Evolutionary conservation across 1,140 invertebrate species (phyloP).

Genomic region (Drosophila obscura): DNA sequence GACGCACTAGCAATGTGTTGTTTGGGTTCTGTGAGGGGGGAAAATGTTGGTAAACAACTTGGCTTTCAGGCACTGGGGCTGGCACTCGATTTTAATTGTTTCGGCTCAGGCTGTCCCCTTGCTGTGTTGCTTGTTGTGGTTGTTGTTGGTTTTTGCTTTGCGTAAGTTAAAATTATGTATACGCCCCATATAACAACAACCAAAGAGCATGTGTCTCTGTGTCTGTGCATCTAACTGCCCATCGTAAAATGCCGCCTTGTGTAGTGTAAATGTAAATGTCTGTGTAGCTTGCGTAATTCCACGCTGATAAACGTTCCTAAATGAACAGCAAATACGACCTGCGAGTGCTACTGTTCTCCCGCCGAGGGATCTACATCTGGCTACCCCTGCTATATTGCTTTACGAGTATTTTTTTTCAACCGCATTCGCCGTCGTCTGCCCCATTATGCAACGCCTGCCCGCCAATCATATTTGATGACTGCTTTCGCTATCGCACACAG

Average conservation of each 20-base stretch:
- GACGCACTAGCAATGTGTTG: constrained; percentile 20
- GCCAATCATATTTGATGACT: constrained; percentile 60
- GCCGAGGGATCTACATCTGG: no score
- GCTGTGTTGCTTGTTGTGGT: no score
- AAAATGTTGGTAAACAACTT: constrained; percentile 50
- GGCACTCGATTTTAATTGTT: constrained; percentile 37
- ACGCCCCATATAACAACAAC: constrained; percentile 49
- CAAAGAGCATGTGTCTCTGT: constrained; percentile 37
- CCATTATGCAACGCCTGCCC: constrained; percentile 70
- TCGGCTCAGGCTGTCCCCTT: neutral
- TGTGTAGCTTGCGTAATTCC: constrained; percentile 60
- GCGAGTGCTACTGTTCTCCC: no score
- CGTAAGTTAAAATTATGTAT: constrained; percentile 69
- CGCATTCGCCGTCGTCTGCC: neutral
- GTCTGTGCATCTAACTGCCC: no score
- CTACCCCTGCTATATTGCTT: constrained; percentile 1
- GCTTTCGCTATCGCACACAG: constrained; percentile 52
- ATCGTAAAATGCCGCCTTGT: no score
- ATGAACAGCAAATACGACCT: constrained; percentile 53
- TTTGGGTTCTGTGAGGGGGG: neutral
- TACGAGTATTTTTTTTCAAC: constrained; percentile 1
- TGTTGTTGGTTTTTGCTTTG: constrained; percentile 36
- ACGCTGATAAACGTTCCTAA: constrained; percentile 66
- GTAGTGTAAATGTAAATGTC: constrained; percentile 4
- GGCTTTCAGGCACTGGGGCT: constrained; percentile 7